Conservation (phyloP, 2,888 invertebrate species). For the Hypomecis punctinalis region DNA sequence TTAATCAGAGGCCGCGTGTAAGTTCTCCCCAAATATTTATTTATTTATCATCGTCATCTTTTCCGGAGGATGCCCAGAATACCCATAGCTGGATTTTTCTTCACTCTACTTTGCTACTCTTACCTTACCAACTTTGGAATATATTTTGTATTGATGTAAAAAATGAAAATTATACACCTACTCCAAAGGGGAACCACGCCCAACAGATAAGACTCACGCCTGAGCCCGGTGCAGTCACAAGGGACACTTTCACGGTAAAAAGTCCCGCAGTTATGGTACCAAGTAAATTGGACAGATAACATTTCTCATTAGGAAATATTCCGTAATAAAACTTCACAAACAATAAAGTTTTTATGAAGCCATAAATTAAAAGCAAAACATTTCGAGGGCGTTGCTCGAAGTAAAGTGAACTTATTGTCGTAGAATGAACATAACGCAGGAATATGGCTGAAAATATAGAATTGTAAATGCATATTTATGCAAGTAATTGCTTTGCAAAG, state of each 20-base stretch:
- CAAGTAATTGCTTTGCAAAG: no score
- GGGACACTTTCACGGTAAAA: conserved; percentile 7
- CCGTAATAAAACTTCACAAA: conserved; percentile 29
- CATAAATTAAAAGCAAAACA: conserved; percentile 28
- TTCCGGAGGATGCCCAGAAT: no score
- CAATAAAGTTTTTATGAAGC: conserved; percentile 35
- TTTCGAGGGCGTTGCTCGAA: conserved; percentile 12
- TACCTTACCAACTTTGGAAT: no score
- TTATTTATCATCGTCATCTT: no score
- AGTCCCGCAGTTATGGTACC: background rate
- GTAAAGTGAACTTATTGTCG: conserved; percentile 9
- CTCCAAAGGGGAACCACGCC: background rate
- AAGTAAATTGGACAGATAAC: conserved; percentile 18
- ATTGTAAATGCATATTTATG: background rate
- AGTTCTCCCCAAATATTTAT: no score
- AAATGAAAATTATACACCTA: no score
- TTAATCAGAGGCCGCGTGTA: no score
- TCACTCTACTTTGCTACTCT: no score
- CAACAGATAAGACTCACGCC: background rate
- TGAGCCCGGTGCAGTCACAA: background rate
- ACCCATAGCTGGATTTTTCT: no score
- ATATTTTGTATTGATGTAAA: no score
- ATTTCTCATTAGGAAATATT: conserved; percentile 28
- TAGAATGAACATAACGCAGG: conserved; percentile 1
- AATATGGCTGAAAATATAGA: background rate